Percentiles rank a stretch among this genome's conserved stretches.
Conservation (phyloP, 2,113 vertebrate species). For the Salvator merianae region DNA sequence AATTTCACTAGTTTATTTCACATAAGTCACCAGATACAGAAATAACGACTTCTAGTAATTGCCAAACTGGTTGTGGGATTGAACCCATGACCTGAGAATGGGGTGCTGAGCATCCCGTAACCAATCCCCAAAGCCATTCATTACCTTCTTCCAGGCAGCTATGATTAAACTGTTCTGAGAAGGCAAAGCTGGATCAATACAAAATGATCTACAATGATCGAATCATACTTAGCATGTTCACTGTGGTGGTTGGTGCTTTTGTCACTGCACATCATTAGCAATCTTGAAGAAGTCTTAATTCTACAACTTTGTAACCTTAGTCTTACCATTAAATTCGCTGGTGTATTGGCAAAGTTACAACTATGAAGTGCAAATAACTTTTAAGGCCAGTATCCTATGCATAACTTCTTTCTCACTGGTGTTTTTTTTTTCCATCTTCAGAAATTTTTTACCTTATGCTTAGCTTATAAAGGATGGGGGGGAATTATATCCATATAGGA, state of each 20-base stretch:
- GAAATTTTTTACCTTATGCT: not conserved
- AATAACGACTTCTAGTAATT: slow-evolving; percentile 53
- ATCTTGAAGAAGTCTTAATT: slow-evolving; percentile 58
- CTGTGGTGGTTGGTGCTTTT: slow-evolving; percentile 59
- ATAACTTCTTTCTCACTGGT: not conserved
- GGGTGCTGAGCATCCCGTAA: slow-evolving; percentile 46
- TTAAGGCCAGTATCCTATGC: not conserved
- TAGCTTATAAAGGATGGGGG: not conserved
- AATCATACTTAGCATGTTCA: slow-evolving; percentile 74
- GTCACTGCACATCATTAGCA: slow-evolving; percentile 44
- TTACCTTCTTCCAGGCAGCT: slow-evolving; percentile 64
- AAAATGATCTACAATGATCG: slow-evolving; percentile 76
- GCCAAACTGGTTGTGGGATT: slow-evolving; percentile 33
- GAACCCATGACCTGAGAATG: slow-evolving; percentile 51
- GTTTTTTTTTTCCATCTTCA: not conserved
- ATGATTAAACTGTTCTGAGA: slow-evolving; percentile 72
- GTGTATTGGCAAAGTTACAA: slow-evolving; percentile 30
- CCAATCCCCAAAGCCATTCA: slow-evolving; percentile 51
- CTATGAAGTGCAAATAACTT: slow-evolving; percentile 4
- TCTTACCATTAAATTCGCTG: not conserved
- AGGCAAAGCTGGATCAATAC: slow-evolving; percentile 78
- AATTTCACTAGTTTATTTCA: slow-evolving; percentile 44
- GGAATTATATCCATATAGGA: not conserved
- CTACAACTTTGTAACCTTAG: slow-evolving; percentile 49
- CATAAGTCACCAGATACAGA: slow-evolving; percentile 37